These are phyloP conservation scores for Ptilorrhoa leucosticta DNA, from an alignment of 2,113 vertebrate species.

Conservation along the genomic window DNA sequence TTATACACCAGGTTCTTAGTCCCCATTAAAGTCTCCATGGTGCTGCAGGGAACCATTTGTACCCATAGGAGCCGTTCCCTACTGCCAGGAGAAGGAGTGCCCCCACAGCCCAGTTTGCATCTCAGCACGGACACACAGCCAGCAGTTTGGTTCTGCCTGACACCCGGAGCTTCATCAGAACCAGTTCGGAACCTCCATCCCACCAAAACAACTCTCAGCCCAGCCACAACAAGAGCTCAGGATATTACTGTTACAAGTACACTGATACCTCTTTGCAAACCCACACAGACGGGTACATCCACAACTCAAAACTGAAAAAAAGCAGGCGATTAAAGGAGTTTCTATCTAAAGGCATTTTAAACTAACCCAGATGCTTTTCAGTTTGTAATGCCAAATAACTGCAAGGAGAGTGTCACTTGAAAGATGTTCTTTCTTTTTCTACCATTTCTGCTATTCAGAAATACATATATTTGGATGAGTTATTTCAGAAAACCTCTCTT, in stretches of 20 bases:
- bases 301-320: background rate
- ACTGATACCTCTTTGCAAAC: background rate
- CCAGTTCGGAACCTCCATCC: background rate
- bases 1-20: background rate
- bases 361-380: background rate
- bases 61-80: background rate
- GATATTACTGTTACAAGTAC: background rate
- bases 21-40: fast-evolving
- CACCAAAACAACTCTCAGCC: background rate
- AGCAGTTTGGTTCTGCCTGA: background rate
- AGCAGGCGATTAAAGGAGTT: background rate
- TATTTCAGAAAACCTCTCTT: background rate
- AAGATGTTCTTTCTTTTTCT: background rate
- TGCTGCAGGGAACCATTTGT: background rate
- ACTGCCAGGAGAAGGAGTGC: background rate
- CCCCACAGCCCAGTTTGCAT: too few relatives aligned
- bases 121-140: background rate
- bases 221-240: background rate
- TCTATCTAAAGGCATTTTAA: background rate
- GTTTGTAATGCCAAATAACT: background rate
- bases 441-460: background rate
- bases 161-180: background rate
- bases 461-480: background rate
- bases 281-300: background rate
- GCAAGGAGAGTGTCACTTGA: background rate